phyloP scores from a whole-genome alignment of 2,113 vertebrate species.

The Theristicus caerulescens region DNA sequence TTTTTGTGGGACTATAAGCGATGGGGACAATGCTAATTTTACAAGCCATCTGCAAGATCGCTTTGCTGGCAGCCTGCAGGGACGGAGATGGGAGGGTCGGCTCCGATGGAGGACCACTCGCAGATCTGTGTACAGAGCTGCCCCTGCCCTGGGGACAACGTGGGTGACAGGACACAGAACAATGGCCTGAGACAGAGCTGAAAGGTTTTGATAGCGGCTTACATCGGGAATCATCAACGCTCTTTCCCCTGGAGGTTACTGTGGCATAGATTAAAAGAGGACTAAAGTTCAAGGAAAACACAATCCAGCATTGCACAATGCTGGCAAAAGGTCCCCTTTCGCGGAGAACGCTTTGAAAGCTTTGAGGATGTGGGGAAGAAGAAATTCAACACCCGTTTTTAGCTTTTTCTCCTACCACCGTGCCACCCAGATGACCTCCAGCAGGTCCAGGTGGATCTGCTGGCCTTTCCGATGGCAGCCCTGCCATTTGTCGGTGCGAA shows the following conservation, averaged over 20 bases:
- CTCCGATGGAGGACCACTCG: fast-evolving
- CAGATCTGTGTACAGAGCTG: not conserved
- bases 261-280: conserved; percentile 3
- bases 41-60: not conserved
- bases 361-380: not conserved
- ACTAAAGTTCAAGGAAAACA: conserved; percentile 25
- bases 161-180: not conserved
- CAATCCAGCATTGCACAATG: conserved; percentile 25
- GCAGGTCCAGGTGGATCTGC: not conserved
- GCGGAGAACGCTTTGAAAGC: not conserved
- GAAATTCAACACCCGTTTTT: not conserved
- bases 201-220: not conserved
- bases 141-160: not conserved
- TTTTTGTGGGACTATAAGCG: not conserved
- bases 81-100: fast-evolving
- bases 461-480: not conserved
- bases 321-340: not conserved
- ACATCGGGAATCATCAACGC: not conserved
- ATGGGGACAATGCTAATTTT: not conserved
- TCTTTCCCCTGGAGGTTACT: not conserved
- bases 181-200: not conserved
- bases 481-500: fast-evolving
- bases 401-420: fast-evolving
- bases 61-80: not conserved
- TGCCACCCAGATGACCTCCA: not conserved